Evolutionary conservation across 2,797 vertebrate species (phyloP).

Genomic region (Scolopax rusticola): DNA sequence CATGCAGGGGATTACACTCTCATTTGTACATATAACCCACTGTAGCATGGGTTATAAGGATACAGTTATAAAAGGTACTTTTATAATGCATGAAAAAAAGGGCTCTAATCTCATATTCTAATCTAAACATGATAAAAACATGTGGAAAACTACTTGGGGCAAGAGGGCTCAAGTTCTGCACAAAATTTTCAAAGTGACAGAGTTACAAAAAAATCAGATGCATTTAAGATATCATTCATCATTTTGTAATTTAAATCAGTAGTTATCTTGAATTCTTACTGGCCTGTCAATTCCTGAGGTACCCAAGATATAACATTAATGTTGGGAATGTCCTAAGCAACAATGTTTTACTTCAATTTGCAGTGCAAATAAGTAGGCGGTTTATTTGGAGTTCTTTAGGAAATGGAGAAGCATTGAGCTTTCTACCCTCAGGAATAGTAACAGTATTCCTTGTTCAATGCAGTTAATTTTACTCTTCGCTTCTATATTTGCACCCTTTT

Average conservation of each 20-base stretch:
- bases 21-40: neutral
- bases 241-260: neutral
- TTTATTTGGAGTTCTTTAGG: neutral
- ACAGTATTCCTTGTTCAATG: neutral
- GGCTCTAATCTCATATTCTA: neutral
- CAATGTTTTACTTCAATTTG: neutral
- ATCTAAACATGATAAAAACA: neutral
- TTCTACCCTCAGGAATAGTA: neutral
- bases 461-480: neutral
- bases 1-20: neutral
- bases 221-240: fast-evolving
- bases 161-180: neutral
- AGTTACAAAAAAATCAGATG: neutral
- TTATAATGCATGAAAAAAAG: neutral
- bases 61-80: neutral
- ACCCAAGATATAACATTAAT: neutral
- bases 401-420: neutral
- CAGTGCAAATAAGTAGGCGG: neutral
- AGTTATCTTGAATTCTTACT: neutral
- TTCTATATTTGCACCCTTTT: neutral
- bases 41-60: neutral
- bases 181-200: neutral
- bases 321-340: neutral
- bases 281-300: neutral
- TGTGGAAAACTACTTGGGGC: neutral